Evolutionary conservation across 2,888 invertebrate genomes (phyloP).

Genomic region (Lysandra coridon): DNA sequence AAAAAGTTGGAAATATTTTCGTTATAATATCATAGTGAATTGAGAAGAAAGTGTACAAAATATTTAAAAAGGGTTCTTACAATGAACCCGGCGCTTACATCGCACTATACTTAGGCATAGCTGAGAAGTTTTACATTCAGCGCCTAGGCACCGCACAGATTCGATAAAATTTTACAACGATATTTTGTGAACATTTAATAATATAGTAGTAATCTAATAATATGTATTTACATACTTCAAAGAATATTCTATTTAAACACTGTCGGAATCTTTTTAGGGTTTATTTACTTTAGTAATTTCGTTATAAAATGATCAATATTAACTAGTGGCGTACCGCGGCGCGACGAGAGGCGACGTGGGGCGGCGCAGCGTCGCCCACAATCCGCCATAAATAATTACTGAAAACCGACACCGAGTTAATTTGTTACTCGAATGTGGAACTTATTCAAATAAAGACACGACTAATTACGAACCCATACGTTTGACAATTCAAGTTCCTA

Average conservation of each 20-base stretch:
- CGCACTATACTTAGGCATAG: too few relatives aligned
- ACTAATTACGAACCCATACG: not conserved
- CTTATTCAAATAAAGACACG: not conserved
- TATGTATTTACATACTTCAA: too few relatives aligned
- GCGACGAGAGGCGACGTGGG: not conserved
- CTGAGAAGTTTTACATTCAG: too few relatives aligned
- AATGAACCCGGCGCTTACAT: not conserved
- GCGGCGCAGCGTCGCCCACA: not conserved
- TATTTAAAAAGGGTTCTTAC: not conserved
- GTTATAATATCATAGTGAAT: not conserved
- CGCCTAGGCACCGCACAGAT: too few relatives aligned
- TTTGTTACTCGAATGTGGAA: constrained; percentile 4
- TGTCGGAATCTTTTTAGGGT: too few relatives aligned
- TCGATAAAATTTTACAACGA: too few relatives aligned
- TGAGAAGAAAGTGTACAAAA: not conserved
- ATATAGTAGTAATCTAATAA: too few relatives aligned
- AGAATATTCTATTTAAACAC: too few relatives aligned
- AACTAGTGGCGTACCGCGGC: not conserved
- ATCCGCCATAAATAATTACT: constrained; percentile 14
- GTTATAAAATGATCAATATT: not conserved
- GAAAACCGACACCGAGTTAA: constrained; percentile 4
- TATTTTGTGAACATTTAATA: too few relatives aligned
- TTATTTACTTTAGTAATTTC: not conserved
- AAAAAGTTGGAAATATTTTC: not conserved
- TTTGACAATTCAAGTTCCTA: not conserved